phyloP scores from a whole-genome alignment of 2,797 vertebrate species.

The Channallabes apus region DNA sequence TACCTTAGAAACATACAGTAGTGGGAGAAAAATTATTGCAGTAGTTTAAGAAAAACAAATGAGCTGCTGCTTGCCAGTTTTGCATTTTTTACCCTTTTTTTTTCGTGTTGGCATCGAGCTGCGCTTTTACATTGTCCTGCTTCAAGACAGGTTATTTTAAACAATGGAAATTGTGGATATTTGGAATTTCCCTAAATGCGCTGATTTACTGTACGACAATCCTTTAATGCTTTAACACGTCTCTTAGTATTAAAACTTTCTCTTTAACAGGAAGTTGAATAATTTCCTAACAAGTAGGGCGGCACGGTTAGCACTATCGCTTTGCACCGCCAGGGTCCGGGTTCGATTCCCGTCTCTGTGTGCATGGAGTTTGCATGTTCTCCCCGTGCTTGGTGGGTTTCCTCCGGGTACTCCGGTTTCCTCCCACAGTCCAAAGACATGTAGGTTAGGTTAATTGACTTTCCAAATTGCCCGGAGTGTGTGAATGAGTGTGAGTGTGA shows the following conservation, averaged over 20 bases:
- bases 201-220: neutral
- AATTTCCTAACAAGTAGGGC: neutral
- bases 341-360: no score
- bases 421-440: no score
- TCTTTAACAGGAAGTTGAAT: slow-evolving; percentile 13
- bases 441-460: no score
- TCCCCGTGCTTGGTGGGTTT: no score
- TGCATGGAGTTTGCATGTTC: no score
- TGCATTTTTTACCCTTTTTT: neutral
- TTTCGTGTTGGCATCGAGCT: neutral
- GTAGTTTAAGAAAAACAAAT: neutral
- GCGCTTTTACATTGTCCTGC: neutral
- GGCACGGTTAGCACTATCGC: no score
- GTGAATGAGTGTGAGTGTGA: no score
- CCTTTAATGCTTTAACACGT: neutral
- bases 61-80: neutral
- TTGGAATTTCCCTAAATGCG: neutral
- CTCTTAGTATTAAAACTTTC: no score
- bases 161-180: neutral
- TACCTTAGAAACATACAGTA: slow-evolving; percentile 11
- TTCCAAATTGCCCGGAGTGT: no score
- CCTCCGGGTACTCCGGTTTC: no score
- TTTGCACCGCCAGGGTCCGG: no score
- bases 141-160: neutral
- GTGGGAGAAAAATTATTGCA: neutral